These are phyloP conservation scores for Eretmochelys imbricata DNA, from an alignment of 2,113 vertebrate genomes.

Conservation along the genomic window DNA sequence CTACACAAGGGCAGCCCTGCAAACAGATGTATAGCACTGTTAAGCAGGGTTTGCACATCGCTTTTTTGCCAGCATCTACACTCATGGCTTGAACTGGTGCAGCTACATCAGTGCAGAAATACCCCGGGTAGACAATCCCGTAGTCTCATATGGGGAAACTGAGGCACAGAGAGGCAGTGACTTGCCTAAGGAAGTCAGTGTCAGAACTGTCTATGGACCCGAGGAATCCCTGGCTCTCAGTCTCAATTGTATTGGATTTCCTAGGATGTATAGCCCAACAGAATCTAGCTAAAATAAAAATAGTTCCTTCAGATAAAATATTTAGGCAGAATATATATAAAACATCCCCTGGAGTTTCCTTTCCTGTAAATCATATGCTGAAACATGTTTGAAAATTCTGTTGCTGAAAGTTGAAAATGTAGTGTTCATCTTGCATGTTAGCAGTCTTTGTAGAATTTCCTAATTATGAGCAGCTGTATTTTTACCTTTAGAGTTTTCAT, in stretches of 20 bases:
- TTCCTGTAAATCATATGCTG: neutral
- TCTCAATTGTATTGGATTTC: accelerated
- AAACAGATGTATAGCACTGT: neutral
- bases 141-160: neutral
- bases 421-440: neutral
- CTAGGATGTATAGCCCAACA: neutral
- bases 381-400: neutral
- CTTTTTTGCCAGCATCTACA: too few relatives aligned
- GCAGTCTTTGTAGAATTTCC: neutral
- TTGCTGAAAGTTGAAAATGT: conserved; percentile 4
- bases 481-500: neutral
- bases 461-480: neutral
- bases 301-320: conserved; percentile 37
- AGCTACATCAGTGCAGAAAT: neutral
- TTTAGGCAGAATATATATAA: conserved; percentile 33
- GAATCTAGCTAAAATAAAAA: conserved; percentile 20
- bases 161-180: accelerated
- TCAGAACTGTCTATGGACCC: neutral
- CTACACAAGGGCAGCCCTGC: neutral
- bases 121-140: neutral
- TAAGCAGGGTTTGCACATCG: neutral
- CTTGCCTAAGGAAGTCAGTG: neutral
- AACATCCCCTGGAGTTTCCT: conserved; percentile 31
- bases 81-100: neutral
- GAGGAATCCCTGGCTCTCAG: neutral